Base-by-base conservation (phyloP, 2,888 invertebrate species). In the Rhabditoides inermis region DNA sequence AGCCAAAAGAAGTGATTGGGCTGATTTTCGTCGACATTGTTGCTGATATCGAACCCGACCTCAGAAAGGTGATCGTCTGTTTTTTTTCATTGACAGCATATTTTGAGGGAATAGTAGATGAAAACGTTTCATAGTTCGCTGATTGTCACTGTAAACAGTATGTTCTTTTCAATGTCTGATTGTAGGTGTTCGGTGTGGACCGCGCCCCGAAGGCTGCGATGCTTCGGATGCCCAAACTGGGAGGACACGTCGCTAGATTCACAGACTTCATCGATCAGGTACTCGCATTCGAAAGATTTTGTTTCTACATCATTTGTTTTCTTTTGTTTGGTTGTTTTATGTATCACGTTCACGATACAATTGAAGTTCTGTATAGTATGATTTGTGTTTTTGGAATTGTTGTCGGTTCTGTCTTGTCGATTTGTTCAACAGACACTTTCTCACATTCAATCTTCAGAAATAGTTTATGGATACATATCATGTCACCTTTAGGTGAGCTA, bases 221-320 rank as follows among this genome's bases (percentile, higher is more conserved):
- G 71, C 55, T 68, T 15, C 72, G 72, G 53, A 75, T 74, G 74
- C 74, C 74, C 3, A 74, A 74, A 35, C 60, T 74, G 20, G 74
- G 74, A 3, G 74, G 74, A 2, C 74, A 74, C 44, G 61, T 71
- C n/a, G 62, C 68, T 10, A 36, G 74, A 23, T 65, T 72, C 48
- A 60, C 70, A 7, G 74, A 74, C 41, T 63, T 75, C 25, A 45
- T 73, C 35, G 74, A 74, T 48, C 74, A 75, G 61, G 72, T 72
- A 27, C n/a, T n/a, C n/a, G 6, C 32, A 18, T 25, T n/a, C 30
- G 15, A 26, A 20, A 3, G n/a, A 28, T n/a, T 27, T 36, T 35
- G 36, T 46, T 26, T 15, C 3, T 12, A 39, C 10, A 39, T 39
- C 5, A 5, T n/a, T n/a, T 39, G 5, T 10, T 39, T 10, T 10